Conservation (phyloP, 1,140 invertebrate species). For the Drosophila pachea region DNA sequence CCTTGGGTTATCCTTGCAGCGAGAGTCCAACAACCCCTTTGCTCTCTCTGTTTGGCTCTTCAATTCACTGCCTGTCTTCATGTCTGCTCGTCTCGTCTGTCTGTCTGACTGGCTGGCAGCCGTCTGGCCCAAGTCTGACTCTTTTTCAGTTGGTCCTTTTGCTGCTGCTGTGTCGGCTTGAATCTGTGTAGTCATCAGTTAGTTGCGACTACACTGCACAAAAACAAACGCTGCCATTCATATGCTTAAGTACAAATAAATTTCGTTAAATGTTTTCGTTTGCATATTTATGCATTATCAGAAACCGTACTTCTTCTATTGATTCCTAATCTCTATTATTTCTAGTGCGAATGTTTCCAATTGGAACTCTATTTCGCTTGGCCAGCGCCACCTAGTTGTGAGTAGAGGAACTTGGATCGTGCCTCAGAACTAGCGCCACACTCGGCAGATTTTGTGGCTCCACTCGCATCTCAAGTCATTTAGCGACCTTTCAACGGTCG, state of each 20-base stretch:
- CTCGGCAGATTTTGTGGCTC: no score
- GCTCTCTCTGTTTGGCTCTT: conserved; percentile 25
- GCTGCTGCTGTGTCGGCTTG: conserved; percentile 41
- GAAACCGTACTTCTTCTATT: not conserved
- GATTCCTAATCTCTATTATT: no score
- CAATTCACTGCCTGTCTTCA: conserved; percentile 2
- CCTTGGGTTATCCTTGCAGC: conserved; percentile 44
- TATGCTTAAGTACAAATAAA: not conserved
- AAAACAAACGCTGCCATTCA: conserved; percentile 21
- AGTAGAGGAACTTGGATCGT: no score
- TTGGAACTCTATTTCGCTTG: not conserved
- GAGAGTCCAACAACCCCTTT: conserved; percentile 72
- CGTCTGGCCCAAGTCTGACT: conserved; percentile 52
- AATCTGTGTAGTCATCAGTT: conserved; percentile 50
- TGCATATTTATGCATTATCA: not conserved
- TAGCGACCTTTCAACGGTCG: conserved; percentile 43
- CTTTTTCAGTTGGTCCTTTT: conserved; percentile 32
- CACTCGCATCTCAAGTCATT: conserved; percentile 3
- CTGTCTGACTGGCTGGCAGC: conserved; percentile 30
- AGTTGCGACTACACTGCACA: conserved; percentile 7
- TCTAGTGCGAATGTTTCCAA: not conserved
- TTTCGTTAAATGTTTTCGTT: not conserved
- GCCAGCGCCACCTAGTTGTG: no score
- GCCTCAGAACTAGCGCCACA: no score
- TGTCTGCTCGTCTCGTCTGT: not conserved